Evolutionary conservation across 2,888 invertebrate species (phyloP).

Genomic region (Andrena bicolor): DNA sequence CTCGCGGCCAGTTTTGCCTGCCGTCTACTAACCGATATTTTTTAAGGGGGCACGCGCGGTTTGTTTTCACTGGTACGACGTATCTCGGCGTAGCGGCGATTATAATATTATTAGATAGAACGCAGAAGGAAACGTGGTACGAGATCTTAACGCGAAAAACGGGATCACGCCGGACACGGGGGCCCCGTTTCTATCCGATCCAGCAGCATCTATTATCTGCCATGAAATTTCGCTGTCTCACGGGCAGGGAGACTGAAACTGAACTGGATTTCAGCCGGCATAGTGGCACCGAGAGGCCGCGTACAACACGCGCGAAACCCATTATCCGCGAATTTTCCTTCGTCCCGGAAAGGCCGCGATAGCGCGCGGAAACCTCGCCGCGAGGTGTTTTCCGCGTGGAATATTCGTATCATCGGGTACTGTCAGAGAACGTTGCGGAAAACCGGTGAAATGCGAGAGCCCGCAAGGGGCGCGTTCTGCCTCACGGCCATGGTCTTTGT

Average conservation of each 20-base stretch:
- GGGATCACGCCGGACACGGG: slow-evolving; percentile 4
- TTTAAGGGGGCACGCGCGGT: slow-evolving; percentile 22
- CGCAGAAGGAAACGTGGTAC: slow-evolving; percentile 21
- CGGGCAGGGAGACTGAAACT: slow-evolving; percentile 63
- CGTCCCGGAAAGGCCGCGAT: neutral
- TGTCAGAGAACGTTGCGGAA: slow-evolving; percentile 62
- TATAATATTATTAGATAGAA: slow-evolving; percentile 12
- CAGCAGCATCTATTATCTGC: slow-evolving; percentile 48
- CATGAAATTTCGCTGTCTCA: slow-evolving; percentile 62
- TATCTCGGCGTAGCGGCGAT: neutral
- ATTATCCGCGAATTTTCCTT: slow-evolving; percentile 38
- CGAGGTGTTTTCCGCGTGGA: neutral
- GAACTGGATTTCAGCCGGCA: slow-evolving; percentile 69
- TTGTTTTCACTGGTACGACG: slow-evolving; percentile 40
- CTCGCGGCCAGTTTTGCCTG: slow-evolving; percentile 5
- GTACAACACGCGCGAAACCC: slow-evolving; percentile 66
- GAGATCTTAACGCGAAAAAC: slow-evolving; percentile 21
- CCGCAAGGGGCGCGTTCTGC: slow-evolving; percentile 70
- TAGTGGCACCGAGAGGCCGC: slow-evolving; percentile 39
- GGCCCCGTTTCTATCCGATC: slow-evolving; percentile 14
- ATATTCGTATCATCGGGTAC: slow-evolving; percentile 52
- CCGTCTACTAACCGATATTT: slow-evolving; percentile 42
- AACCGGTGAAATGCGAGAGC: slow-evolving; percentile 70
- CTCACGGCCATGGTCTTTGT: slow-evolving; percentile 74
- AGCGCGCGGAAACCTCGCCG: neutral